phyloP scores from a whole-genome alignment of 2,113 vertebrate species.

The Pungitius pungitius region DNA sequence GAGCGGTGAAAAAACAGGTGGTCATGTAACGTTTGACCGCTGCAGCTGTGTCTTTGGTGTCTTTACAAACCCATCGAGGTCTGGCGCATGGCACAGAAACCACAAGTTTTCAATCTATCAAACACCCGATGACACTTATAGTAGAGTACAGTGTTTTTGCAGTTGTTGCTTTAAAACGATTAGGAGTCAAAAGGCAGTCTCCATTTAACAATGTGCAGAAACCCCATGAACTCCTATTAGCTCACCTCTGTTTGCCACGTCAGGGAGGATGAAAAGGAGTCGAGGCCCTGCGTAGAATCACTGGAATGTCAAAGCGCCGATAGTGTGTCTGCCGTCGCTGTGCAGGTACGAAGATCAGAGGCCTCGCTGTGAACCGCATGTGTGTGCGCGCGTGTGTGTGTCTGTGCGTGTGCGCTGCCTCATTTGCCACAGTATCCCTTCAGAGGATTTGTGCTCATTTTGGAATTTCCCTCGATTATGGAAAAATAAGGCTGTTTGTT shows the following conservation, averaged over 20 bases:
- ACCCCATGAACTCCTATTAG: constrained; percentile 5
- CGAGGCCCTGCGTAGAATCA: constrained; percentile 58
- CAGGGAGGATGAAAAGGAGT: constrained; percentile 67
- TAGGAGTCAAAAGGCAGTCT: neutral
- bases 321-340: constrained; percentile 59
- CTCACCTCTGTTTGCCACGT: constrained; percentile 18
- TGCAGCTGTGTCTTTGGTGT: too few species aligned
- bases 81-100: too few species aligned
- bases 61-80: too few species aligned
- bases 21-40: too few species aligned
- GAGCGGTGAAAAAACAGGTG: too few species aligned
- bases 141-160: neutral
- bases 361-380: constrained; percentile 49
- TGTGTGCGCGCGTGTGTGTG: neutral
- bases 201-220: constrained; percentile 4
- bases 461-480: constrained; percentile 56
- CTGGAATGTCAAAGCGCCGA: constrained; percentile 66
- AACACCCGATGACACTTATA: neutral
- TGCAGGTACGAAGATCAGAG: constrained; percentile 75
- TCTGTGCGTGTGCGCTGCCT: constrained; percentile 38
- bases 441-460: constrained; percentile 41
- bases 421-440: constrained; percentile 67
- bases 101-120: too few species aligned
- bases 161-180: neutral
- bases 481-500: constrained; percentile 52